Base-by-base conservation (phyloP, 2,797 vertebrate genomes). In the Lagodon rhomboides region DNA sequence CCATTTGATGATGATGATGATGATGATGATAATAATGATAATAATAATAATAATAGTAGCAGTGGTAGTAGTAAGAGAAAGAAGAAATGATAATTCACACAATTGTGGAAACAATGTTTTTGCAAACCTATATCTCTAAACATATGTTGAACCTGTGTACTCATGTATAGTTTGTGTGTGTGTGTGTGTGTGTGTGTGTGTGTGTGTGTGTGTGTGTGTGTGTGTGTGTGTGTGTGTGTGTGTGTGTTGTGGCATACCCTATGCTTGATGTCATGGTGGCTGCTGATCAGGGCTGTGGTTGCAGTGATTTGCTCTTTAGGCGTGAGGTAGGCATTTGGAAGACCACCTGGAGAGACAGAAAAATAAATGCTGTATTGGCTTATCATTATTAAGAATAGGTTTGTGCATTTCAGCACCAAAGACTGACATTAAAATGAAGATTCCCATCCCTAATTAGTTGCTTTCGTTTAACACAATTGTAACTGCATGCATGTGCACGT, bases 271-370 rank as follows among this genome's bases (percentile, higher is more conserved):
- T 99, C 98, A 99, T 99, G 96, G 95, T 98, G 96, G 94, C 94
- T 95, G 93, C 79, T 93, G 93, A 96, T 99, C 97, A 99, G 95
- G 96, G 96, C 96, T 97, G 97, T 95, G 95, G 97, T 95, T 96
- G 97, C 95, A 97, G 96, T 95, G 96, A 92, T 93, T 87, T 95
- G 96, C 96, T 96, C 95, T 97, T 98, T 95, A 97, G 94, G 95
- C 97, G 96, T 97, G 96, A 97, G 96, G 97, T 97, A 98, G 97
- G 97, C 97, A 99, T 98, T 97, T 97, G 97, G 97, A 97, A 93
- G 94, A 95, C 93, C 95, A 94, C 95, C 95, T 94, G 92, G 13
- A 76, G 46, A 49, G 54, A 84, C 10, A 84, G 54, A 65, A 70
- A 54, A 75, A 60, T 9, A 72, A 4, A 13, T 17, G 34, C 8